Conservation (phyloP, 2,113 vertebrate species). For the Pseudolaguvia tuberculata region DNA sequence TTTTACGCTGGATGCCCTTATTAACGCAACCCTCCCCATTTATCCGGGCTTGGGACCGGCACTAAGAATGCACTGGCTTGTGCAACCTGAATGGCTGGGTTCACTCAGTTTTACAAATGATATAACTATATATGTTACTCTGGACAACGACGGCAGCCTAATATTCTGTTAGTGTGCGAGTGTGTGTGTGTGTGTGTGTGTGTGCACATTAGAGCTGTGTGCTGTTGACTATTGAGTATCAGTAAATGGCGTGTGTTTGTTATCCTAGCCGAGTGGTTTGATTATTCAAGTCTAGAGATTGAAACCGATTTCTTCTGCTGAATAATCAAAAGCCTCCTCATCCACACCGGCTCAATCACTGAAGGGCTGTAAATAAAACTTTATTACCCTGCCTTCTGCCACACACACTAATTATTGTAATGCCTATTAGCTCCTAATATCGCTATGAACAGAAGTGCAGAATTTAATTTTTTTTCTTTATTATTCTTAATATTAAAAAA, state of each 20-base stretch:
- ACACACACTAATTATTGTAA: conserved; percentile 4
- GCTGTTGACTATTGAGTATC: conserved; percentile 7
- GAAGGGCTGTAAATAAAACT: conserved; percentile 40
- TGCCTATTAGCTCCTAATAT: conserved; percentile 3
- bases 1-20: too few species aligned
- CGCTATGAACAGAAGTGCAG: background rate
- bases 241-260: conserved; percentile 22
- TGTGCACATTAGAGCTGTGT: background rate
- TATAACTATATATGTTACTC: too few species aligned
- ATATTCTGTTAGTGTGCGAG: too few species aligned
- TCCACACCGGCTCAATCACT: conserved; percentile 7
- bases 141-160: too few species aligned
- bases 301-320: conserved; percentile 13
- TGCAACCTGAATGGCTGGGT: too few species aligned
- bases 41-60: too few species aligned
- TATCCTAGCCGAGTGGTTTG: background rate
- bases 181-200: too few species aligned
- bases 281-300: background rate
- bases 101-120: too few species aligned
- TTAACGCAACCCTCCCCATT: too few species aligned
- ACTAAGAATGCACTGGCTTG: too few species aligned
- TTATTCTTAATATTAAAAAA: too few species aligned
- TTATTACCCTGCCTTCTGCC: conserved; percentile 41
- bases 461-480: background rate
- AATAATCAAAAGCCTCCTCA: conserved; percentile 29